Conservation (phyloP, 2,113 vertebrate species). For the Mellivora capensis region DNA sequence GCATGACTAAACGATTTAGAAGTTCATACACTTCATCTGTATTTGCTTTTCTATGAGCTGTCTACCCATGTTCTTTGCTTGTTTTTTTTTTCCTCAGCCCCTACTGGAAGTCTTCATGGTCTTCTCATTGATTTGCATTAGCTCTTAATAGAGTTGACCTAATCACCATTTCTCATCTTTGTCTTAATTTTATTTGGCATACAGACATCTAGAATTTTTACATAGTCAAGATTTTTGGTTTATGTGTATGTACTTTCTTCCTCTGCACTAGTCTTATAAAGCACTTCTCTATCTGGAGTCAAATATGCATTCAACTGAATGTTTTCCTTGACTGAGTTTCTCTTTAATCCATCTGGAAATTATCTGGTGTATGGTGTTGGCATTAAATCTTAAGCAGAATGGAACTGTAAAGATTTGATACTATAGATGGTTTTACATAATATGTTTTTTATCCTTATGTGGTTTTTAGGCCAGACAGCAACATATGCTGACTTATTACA, state of each 20-base stretch:
- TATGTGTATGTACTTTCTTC: neutral
- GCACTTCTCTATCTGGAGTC: neutral
- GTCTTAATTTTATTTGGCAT: neutral
- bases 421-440: constrained; percentile 39
- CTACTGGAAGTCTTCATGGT: neutral
- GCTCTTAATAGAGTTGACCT: neutral
- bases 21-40: neutral
- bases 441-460: constrained; percentile 39
- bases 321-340: neutral
- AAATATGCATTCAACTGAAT: neutral
- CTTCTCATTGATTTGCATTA: neutral
- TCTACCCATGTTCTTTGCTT: neutral
- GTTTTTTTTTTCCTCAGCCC: neutral
- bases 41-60: neutral
- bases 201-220: neutral
- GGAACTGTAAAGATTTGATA: neutral
- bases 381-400: constrained; percentile 11
- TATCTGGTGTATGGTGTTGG: neutral
- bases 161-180: neutral
- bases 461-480: constrained; percentile 26
- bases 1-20: neutral
- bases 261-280: neutral
- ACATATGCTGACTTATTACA: constrained; percentile 58
- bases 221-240: neutral
- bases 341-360: constrained; percentile 26